A percentile compares a stretch with the other conserved stretches of the same genome.
These are phyloP conservation scores for Hemithea aestivaria DNA, from an alignment of 2,888 invertebrate genomes.

Conservation along the genomic window DNA sequence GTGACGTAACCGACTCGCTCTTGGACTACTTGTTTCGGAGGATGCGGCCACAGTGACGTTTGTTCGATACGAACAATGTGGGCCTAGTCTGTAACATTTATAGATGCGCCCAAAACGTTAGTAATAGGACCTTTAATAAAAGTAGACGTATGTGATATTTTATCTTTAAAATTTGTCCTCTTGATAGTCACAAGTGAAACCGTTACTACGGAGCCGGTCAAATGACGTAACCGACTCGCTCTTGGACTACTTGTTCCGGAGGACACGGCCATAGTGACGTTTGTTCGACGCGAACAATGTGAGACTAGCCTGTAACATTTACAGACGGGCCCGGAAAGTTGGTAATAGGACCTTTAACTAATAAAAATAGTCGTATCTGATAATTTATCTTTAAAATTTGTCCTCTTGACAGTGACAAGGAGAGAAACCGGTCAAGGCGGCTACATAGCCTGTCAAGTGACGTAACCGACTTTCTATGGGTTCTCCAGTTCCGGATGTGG, in stretches of 20 bases:
- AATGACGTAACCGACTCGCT: conserved; percentile 52
- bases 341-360: too few species aligned
- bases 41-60: conserved; percentile 16
- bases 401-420: conserved; percentile 54
- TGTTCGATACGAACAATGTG: not conserved
- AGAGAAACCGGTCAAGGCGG: conserved; percentile 70
- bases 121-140: too few species aligned
- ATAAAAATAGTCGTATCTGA: too few species aligned
- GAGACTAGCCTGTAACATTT: not conserved
- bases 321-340: too few species aligned
- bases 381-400: too few species aligned
- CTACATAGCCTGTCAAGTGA: conserved; percentile 40
- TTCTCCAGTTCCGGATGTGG: conserved; percentile 35
- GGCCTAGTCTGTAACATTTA: not conserved
- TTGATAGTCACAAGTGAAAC: conserved; percentile 63
- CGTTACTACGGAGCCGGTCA: conserved; percentile 44
- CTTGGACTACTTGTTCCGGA: conserved; percentile 32
- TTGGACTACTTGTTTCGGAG: conserved; percentile 32
- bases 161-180: too few species aligned
- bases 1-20: conserved; percentile 51
- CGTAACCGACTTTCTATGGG: conserved; percentile 41
- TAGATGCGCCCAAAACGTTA: too few species aligned
- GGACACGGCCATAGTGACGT: conserved; percentile 18
- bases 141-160: too few species aligned
- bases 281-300: not conserved